Conservation (phyloP, 2,113 vertebrate genomes). For the Etheostoma spectabile region DNA sequence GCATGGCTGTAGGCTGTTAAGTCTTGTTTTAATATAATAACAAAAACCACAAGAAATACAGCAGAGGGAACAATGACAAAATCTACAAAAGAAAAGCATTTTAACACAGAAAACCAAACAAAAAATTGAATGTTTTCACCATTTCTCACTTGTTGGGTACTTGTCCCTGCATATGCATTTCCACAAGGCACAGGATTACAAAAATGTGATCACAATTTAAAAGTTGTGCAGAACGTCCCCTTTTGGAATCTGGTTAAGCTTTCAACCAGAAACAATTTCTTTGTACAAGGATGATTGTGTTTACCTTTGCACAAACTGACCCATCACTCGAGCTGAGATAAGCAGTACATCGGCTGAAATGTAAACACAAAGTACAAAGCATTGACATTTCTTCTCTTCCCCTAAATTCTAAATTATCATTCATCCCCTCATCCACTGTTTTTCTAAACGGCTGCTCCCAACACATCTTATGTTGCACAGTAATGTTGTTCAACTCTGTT, state of each 20-base stretch:
- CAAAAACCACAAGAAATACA: neutral
- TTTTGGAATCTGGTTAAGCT: neutral
- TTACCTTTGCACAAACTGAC: neutral
- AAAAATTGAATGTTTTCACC: neutral
- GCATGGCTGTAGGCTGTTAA: neutral
- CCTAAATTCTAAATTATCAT: neutral
- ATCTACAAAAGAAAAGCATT: neutral
- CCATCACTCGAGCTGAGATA: constrained; percentile 7
- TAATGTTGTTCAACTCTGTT: constrained; percentile 1
- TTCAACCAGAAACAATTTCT: neutral
- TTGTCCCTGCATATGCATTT: neutral
- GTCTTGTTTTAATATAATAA: neutral
- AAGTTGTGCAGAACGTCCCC: constrained; percentile 1
- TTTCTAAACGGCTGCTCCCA: neutral
- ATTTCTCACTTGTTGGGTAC: neutral
- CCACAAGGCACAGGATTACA: neutral
- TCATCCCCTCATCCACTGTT: neutral
- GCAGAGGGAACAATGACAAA: no score
- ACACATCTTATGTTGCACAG: neutral
- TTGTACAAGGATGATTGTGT: neutral
- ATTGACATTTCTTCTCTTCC: neutral
- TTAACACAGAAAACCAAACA: neutral
- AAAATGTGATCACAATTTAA: neutral
- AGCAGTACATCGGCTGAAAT: constrained; percentile 15
- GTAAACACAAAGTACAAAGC: neutral